phyloP scores from a whole-genome alignment of 2,797 vertebrate species.

The Garrulus glandarius region DNA sequence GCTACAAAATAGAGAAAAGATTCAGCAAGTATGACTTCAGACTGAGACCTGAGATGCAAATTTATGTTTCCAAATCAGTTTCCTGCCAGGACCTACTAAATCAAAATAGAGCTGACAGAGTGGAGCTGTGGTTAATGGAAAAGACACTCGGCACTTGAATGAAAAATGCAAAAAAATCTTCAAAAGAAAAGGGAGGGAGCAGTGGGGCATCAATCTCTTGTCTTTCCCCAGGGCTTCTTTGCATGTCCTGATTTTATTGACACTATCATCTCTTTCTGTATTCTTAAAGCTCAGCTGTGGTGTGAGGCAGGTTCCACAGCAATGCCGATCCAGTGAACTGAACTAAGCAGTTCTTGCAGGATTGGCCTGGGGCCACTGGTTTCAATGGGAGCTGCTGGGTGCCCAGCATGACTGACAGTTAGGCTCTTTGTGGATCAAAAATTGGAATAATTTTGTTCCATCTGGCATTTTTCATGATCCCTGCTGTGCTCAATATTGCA shows the following conservation, averaged over 20 bases:
- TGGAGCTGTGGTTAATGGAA: neutral
- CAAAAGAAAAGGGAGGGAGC: neutral
- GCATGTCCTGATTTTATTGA: neutral
- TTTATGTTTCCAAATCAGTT: neutral
- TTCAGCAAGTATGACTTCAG: neutral
- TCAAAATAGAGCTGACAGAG: neutral
- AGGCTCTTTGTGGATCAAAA: constrained; percentile 47
- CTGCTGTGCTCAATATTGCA: constrained; percentile 19
- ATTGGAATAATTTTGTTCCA: constrained; percentile 52
- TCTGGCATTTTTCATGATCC: constrained; percentile 38
- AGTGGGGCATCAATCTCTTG: neutral
- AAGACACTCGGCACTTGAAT: neutral
- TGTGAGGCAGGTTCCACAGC: neutral
- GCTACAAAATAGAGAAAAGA: neutral
- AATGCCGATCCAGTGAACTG: neutral
- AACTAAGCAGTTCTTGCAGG: neutral
- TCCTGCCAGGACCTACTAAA: neutral
- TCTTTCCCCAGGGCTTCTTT: neutral
- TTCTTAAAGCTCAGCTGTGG: neutral
- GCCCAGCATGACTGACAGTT: constrained; percentile 52
- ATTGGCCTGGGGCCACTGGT: constrained; percentile 36
- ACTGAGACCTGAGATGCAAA: neutral
- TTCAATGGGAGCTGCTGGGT: constrained; percentile 44
- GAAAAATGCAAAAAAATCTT: neutral
- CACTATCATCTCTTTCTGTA: neutral